phyloP scores from a whole-genome alignment of 2,888 invertebrate genomes.

The Parnassius apollo region DNA sequence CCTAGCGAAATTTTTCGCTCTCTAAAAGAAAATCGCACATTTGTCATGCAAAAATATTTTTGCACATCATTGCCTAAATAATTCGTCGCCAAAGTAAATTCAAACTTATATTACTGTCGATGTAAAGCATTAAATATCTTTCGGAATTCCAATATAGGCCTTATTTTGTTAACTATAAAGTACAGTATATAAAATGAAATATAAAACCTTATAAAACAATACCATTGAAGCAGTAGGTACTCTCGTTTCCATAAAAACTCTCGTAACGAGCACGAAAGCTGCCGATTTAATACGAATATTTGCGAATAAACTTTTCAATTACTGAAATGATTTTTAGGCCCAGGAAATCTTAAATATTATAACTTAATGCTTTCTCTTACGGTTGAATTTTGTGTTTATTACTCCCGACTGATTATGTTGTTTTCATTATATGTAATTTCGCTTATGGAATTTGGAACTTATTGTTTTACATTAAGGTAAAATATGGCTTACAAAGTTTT shows the following conservation, averaged over 20 bases:
- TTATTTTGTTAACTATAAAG: conserved; percentile 1
- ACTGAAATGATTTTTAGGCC: not conserved
- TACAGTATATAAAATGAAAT: not conserved
- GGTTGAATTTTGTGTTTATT: conserved; percentile 7
- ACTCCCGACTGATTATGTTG: not conserved
- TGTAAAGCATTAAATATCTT: conserved; percentile 27
- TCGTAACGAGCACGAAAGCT: conserved; percentile 44
- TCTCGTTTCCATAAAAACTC: conserved; percentile 38
- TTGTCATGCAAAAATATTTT: conserved; percentile 45
- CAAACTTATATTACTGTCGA: conserved; percentile 31
- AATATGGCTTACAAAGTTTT: not conserved
- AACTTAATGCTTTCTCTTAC: not conserved
- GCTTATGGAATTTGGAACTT: conserved; percentile 9
- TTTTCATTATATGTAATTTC: not conserved
- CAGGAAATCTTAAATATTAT: not conserved
- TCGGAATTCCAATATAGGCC: conserved; percentile 5
- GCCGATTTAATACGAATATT: conserved; percentile 45
- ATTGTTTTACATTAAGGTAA: not conserved
- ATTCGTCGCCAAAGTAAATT: conserved; percentile 36
- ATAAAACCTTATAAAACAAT: not conserved
- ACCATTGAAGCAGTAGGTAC: conserved; percentile 14
- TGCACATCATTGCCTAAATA: conserved; percentile 51
- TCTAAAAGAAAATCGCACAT: conserved; percentile 27
- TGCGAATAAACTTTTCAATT: conserved; percentile 33
- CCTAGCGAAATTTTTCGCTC: conserved; percentile 6